A percentile compares a stretch with the other conserved stretches of the same genome.
Conservation (phyloP, 2,113 vertebrate species). For the Uria lomvia region DNA sequence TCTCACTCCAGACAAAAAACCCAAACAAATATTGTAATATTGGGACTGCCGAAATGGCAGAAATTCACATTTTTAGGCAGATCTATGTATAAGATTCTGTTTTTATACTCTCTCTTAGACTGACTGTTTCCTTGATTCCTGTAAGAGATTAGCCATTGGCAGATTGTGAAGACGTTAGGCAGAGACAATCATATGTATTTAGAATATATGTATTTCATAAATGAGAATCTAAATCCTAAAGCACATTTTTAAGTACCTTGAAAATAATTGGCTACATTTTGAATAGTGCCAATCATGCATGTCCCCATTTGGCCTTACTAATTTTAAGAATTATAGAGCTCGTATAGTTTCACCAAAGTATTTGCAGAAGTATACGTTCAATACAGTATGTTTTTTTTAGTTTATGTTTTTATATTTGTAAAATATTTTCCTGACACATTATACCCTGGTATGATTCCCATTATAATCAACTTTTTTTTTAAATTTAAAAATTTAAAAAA, state of each 20-base stretch:
- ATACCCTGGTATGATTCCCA: background rate
- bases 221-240: background rate
- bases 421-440: background rate
- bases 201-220: background rate
- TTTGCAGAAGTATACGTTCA: background rate
- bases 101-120: background rate
- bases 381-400: background rate
- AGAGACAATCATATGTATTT: background rate
- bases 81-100: background rate
- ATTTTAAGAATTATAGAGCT: background rate
- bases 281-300: background rate
- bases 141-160: background rate
- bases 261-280: background rate
- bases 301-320: background rate
- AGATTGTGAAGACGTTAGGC: background rate
- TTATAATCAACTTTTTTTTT: background rate
- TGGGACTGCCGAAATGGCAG: background rate
- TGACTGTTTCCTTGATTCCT: background rate
- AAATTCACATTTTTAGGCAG: background rate
- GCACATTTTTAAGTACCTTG: background rate
- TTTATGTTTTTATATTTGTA: background rate
- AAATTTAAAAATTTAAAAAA: background rate
- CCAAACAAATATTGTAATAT: background rate
- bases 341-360: background rate
- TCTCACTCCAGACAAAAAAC: background rate